Base-by-base conservation (phyloP, 2,888 invertebrate genomes). In the Lycaena phlaeas region DNA sequence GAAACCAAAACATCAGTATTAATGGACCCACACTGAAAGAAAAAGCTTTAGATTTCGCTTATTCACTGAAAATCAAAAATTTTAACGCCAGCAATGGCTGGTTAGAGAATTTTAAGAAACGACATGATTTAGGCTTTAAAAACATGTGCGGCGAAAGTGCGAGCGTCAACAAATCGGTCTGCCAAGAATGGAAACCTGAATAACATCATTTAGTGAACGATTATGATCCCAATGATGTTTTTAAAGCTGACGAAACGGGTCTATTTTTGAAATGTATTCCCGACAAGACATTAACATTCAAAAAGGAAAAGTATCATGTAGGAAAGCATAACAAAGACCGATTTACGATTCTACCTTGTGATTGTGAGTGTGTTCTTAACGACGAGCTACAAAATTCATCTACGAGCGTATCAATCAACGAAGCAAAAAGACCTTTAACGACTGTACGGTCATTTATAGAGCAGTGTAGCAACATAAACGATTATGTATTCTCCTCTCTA, bases 131-230 rank as follows among this genome's bases (percentile, higher is more conserved):
- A 43, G 42, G 48, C 42, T 54, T 54, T 44, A 46, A 48, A 48
- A 54, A 49, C 43, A 48, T 26, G 30, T 48, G 48, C 40, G 50
- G 50, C 31, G 51, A 57, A 50, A 51, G 48, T 47, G 46, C 40
- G 41, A 44, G 44, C 41, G 46, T 49, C 26, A 42, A 42, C 31
- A 39, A 29, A 17, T 15, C 36, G 15, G 14, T 15, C 14, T 41
- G 36, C 36, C 15, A 41, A n/a, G 15, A 41, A 30, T 41, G 41
- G 41, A 36, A 27, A 41, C 14, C n/a, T 41, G 30, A 41, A 14
- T 36, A 37, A 27, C 41, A 41, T 11, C 15, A 10, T 41, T 41
- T 41, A 14, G 29, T 41, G 11, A 14, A 41, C 12, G 37, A 26
- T 41, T 41, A 36, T 29, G 36, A 41, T 29, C 36, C 29, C n/a